These are phyloP conservation scores for Microcebus murinus DNA, from an alignment of 2,113 vertebrate genomes.

Conservation along the genomic window DNA sequence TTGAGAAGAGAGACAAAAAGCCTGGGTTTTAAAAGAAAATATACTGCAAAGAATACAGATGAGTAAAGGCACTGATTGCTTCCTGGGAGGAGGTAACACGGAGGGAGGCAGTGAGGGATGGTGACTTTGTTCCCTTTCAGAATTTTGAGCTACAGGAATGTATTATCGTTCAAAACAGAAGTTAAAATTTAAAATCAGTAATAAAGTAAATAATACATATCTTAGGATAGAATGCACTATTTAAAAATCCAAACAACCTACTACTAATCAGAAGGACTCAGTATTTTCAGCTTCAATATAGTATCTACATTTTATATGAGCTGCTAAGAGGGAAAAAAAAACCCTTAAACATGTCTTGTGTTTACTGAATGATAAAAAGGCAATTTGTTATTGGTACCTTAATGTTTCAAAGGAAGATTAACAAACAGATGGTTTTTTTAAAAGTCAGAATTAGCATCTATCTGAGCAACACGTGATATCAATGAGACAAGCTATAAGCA, in stretches of 20 bases:
- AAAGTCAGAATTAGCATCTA: not conserved
- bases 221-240: not conserved
- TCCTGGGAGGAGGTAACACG: not conserved
- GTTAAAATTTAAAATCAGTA: not conserved
- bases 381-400: not conserved
- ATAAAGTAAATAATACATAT: not conserved
- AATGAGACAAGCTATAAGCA: not conserved
- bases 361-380: constrained; percentile 6
- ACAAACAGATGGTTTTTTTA: not conserved
- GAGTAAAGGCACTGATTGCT: not conserved
- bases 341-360: not conserved
- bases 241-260: not conserved
- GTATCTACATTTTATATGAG: not conserved
- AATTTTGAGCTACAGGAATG: not conserved
- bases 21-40: not conserved
- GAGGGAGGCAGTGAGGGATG: not conserved
- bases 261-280: not conserved
- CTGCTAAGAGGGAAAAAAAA: not conserved
- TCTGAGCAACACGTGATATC: not conserved
- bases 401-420: constrained; percentile 15
- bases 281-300: not conserved
- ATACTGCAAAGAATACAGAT: not conserved
- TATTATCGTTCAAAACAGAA: not conserved
- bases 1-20: not conserved
- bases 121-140: not conserved